Evolutionary conservation across 2,113 vertebrate genomes (phyloP).

Genomic region (Brienomyrus brachyistius): DNA sequence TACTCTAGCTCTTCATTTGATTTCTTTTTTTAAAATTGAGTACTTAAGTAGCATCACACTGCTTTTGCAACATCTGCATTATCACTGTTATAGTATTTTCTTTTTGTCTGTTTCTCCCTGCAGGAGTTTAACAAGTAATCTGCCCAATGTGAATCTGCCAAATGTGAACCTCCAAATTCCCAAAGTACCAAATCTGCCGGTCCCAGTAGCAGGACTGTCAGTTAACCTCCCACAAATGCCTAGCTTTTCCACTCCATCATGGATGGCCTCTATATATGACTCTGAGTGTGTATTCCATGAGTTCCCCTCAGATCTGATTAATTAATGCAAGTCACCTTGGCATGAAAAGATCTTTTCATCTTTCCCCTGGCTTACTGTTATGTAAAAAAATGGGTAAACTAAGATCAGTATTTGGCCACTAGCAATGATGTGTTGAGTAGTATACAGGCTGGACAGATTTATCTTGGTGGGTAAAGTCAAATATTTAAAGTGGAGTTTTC

Average conservation of each 20-base stretch:
- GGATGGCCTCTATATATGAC: conserved; percentile 99
- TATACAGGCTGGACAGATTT: neutral
- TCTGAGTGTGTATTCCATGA: conserved; percentile 99
- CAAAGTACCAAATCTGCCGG: conserved; percentile 99
- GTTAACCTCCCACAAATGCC: conserved; percentile 99
- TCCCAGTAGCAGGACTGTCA: conserved; percentile 79
- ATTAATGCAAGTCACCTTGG: conserved; percentile 75
- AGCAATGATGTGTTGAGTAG: conserved; percentile 18
- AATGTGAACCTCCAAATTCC: conserved; percentile 99
- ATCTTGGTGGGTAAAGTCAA: neutral
- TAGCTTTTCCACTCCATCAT: conserved; percentile 99
- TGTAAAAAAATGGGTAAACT: conserved; percentile 26
- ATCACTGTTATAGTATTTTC: conserved; percentile 98
- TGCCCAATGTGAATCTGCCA: conserved; percentile 99
- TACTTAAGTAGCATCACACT: conserved; percentile 59
- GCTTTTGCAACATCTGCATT: conserved; percentile 88
- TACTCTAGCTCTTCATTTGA: conserved; percentile 36
- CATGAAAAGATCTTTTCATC: conserved; percentile 79
- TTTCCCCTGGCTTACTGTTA: conserved; percentile 49
- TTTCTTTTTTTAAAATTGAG: conserved; percentile 44
- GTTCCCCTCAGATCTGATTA: conserved; percentile 87
- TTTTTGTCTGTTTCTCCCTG: conserved; percentile 99
- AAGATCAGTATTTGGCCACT: neutral
- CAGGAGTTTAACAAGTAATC: conserved; percentile 99
- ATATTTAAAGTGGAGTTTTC: neutral